These are phyloP conservation scores for Chironomus striatipennis DNA, from an alignment of 1,140 invertebrate genomes.

Conservation along the genomic window DNA sequence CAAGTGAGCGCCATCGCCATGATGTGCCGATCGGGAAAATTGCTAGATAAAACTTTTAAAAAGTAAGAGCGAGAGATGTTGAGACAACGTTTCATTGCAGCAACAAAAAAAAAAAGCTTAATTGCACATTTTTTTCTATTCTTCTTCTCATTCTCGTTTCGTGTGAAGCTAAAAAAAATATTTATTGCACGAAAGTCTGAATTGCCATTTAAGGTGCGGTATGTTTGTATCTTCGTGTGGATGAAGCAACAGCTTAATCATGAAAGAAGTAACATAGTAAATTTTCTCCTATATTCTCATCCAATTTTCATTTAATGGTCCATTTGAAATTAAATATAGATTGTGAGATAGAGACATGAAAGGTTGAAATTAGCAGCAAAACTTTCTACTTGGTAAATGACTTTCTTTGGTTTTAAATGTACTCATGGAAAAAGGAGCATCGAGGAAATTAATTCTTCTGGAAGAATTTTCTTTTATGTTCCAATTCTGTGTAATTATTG, in stretches of 20 bases:
- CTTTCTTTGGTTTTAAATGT: background rate
- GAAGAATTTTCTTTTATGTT: too few relatives aligned
- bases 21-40: too few relatives aligned
- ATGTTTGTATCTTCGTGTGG: background rate
- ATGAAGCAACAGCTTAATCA: conserved; percentile 13
- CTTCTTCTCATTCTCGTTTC: background rate
- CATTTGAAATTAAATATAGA: background rate
- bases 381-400: background rate
- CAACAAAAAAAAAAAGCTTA: background rate
- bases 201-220: too few relatives aligned
- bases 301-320: background rate
- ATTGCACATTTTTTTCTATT: conserved; percentile 1
- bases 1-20: too few relatives aligned
- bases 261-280: background rate
- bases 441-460: background rate
- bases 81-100: background rate
- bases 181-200: too few relatives aligned
- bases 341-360: background rate
- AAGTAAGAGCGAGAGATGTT: background rate
- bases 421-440: background rate
- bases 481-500: too few relatives aligned
- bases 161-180: background rate
- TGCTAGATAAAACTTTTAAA: background rate
- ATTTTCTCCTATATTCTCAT: background rate
- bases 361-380: background rate